A percentile compares a stretch with the other conserved stretches of the same genome.
Conservation (phyloP, 2,797 vertebrate genomes). For the Sebastes matsubarae region DNA sequence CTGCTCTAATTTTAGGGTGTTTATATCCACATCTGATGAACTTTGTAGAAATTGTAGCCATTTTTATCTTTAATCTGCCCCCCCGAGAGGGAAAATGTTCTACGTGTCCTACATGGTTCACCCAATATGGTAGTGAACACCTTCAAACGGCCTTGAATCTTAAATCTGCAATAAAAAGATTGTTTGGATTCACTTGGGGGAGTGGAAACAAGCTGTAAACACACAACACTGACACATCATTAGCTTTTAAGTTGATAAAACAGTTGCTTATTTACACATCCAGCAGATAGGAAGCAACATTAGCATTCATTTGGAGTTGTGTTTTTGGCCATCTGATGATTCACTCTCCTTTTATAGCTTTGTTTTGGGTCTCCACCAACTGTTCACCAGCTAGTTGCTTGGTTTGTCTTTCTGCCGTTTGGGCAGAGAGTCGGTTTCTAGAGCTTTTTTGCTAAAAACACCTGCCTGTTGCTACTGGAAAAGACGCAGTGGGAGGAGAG, state of each 20-base stretch:
- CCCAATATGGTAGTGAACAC: neutral
- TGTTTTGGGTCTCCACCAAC: neutral
- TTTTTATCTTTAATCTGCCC: neutral
- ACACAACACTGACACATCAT: neutral
- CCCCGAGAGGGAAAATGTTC: neutral
- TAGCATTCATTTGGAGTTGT: neutral
- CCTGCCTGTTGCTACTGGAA: neutral
- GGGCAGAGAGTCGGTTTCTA: neutral
- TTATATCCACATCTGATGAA: neutral
- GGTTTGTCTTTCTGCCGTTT: neutral
- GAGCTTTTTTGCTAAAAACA: neutral
- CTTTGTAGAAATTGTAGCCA: neutral
- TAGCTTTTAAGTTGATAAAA: neutral
- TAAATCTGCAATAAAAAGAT: neutral
- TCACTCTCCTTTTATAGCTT: neutral
- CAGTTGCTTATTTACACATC: neutral
- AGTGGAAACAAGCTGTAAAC: neutral
- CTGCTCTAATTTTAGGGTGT: neutral
- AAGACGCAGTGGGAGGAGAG: too few relatives aligned
- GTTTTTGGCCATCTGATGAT: neutral
- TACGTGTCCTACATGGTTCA: neutral
- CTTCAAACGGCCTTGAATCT: neutral
- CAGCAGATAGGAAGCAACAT: neutral
- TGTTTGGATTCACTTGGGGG: neutral
- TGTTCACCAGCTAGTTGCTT: neutral